Percentiles rank a stretch among this genome's conserved stretches.
These are phyloP conservation scores for Otus scops DNA, from an alignment of 2,797 vertebrate genomes.

Conservation along the genomic window DNA sequence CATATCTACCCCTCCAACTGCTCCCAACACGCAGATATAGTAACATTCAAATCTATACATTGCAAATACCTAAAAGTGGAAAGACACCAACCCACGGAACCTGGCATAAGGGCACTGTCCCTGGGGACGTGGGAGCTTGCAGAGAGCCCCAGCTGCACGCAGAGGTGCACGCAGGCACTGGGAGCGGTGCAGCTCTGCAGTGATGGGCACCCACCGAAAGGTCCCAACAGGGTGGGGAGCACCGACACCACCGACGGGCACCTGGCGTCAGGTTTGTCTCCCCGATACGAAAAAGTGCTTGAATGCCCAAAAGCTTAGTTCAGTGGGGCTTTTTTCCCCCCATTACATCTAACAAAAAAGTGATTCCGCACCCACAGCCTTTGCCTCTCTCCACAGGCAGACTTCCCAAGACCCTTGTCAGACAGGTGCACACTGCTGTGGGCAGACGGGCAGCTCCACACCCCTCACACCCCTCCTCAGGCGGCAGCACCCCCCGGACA, in stretches of 20 bases:
- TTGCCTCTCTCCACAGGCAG: neutral
- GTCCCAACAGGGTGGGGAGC: neutral
- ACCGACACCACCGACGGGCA: accelerated
- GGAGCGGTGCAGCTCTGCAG: accelerated
- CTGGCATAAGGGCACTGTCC: neutral
- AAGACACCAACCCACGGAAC: neutral
- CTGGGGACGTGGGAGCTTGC: neutral
- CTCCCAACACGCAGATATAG: neutral
- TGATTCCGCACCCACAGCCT: neutral
- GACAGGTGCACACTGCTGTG: neutral
- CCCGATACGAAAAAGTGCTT: accelerated
- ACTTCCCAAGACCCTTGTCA: neutral
- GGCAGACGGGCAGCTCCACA: neutral
- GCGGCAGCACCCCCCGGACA: neutral
- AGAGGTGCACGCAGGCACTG: neutral
- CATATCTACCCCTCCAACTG: neutral
- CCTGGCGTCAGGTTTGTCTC: neutral
- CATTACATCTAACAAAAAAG: neutral
- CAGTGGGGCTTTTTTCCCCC: neutral
- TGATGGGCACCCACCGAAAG: neutral
- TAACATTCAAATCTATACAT: neutral
- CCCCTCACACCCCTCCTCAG: neutral
- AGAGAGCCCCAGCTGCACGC: neutral
- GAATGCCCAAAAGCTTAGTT: neutral
- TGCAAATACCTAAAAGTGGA: neutral